phyloP scores from a whole-genome alignment of 2,797 vertebrate genomes.

The Botia almorhae region DNA sequence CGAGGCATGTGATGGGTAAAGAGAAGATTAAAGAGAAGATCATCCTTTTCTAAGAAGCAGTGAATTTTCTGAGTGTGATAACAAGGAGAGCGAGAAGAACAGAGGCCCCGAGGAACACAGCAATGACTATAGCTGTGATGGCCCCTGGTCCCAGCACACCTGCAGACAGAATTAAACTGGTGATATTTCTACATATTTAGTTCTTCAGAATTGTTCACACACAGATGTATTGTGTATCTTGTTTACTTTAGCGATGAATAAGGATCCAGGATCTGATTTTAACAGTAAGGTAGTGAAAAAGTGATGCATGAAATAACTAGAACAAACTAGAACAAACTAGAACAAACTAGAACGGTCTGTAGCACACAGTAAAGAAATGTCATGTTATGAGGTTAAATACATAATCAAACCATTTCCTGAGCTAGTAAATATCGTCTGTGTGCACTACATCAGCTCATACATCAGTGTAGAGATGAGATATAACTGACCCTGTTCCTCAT shows the following conservation, averaged over 20 bases:
- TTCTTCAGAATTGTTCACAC: not conserved
- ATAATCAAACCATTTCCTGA: not conserved
- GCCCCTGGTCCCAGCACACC: slow-evolving; percentile 91
- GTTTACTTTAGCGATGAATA: no score
- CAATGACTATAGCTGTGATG: slow-evolving; percentile 94
- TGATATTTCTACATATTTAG: not conserved
- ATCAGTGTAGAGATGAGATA: no score
- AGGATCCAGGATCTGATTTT: no score
- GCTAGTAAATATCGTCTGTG: no score
- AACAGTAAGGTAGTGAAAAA: not conserved
- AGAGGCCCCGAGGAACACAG: slow-evolving; percentile 91
- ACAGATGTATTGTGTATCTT: no score
- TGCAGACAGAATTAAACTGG: slow-evolving; percentile 63
- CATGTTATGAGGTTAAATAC: not conserved
- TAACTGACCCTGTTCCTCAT: slow-evolving; percentile 77
- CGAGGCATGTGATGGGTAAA: not conserved
- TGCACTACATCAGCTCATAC: no score
- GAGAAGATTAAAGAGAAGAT: not conserved
- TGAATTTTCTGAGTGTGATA: slow-evolving; percentile 94
- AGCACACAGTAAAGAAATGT: not conserved
- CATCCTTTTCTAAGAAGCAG: slow-evolving; percentile 78
- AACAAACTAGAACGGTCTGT: no score
- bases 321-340: no score
- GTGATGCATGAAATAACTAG: no score
- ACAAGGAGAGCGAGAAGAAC: slow-evolving; percentile 93